A percentile compares a stretch with the other conserved stretches of the same genome.
Conservation (phyloP, 2,888 invertebrate species). For the Ochropleura plecta region DNA sequence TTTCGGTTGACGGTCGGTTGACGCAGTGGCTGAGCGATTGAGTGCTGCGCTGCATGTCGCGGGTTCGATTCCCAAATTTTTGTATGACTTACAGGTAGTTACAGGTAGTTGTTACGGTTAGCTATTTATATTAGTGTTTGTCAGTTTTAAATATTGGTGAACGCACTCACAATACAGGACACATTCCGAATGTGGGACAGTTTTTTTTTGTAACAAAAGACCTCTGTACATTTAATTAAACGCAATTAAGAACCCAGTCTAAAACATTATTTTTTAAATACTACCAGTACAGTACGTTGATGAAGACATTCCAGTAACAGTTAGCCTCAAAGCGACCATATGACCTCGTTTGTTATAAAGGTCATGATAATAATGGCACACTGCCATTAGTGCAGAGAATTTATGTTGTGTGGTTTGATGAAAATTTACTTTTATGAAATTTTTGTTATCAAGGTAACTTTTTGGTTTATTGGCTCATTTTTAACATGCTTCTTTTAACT, state of each 20-base stretch:
- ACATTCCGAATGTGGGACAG: too few relatives aligned
- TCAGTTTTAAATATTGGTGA: too few relatives aligned
- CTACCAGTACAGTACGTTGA: background rate
- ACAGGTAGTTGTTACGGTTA: too few relatives aligned
- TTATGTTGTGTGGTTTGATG: conserved; percentile 27
- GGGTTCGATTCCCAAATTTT: too few relatives aligned
- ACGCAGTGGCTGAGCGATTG: too few relatives aligned
- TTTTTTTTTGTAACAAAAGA: background rate
- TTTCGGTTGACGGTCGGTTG: too few relatives aligned
- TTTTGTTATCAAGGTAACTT: background rate
- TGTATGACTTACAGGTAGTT: too few relatives aligned
- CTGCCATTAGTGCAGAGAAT: conserved; percentile 47
- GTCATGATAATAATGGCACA: conserved; percentile 44
- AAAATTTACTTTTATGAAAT: conserved; percentile 32
- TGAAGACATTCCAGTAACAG: conserved; percentile 33
- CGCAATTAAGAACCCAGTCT: conserved; percentile 7
- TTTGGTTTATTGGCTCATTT: background rate
- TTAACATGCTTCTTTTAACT: too few relatives aligned
- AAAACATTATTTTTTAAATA: conserved; percentile 11
- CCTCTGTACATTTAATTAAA: background rate
- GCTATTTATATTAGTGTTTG: too few relatives aligned
- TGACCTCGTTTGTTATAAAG: conserved; percentile 26
- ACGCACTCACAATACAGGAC: too few relatives aligned
- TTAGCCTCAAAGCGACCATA: conserved; percentile 30
- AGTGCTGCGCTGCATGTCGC: too few relatives aligned